Evolutionary conservation across 2,888 invertebrate genomes (phyloP), one percentile per base, ranked within the genome.

Genomic region (Oscheius sp.): DNA sequence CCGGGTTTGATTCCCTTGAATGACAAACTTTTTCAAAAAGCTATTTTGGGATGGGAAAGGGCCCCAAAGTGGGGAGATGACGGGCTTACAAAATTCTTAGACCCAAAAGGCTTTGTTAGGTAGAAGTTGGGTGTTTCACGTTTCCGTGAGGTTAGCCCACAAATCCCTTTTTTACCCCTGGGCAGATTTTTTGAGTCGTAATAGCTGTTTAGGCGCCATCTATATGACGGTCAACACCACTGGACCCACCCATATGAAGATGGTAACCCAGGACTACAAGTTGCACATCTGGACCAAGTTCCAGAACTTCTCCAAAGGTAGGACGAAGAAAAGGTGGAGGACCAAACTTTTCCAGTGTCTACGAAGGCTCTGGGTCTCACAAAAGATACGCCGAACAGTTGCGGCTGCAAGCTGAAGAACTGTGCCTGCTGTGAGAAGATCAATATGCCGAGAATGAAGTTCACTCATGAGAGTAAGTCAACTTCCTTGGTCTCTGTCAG

Each of bases 401-500:
- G 89, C 70, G 33, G 78, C 5, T 89, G 89, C 78, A 66, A 71
- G 1, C 77, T 82, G 47, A 79, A 84, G 70, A 84, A 84, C 65
- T 90, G 90, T 79, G 87, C 86, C 2, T 90, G 90, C 63, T 90
- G 90, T 80, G 79, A 84, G 33, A 86, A 85, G 70, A 71, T 89
- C 5, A 78, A 82, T 21, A 74, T 89, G 37, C 83, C 83, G 5
- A 81, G 81, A 29, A 63, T 85, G 2, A 70, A 81, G 51, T 79
- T 87, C 33, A 74, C 81, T 47, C 85, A 88, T 71, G 76, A 74
- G 35, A 80, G 87, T 87, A 32, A 63, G 75, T 70, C 21, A 21
- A 21, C 21, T 21, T 21, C 21, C 21, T 21, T 21, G 21, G 21
- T 21, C 21, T 21, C 21, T 21, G 21, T 21, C 21, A 21, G 21